phyloP scores from a whole-genome alignment of 2,888 invertebrate genomes.

The Drosophila nr. fundita region DNA sequence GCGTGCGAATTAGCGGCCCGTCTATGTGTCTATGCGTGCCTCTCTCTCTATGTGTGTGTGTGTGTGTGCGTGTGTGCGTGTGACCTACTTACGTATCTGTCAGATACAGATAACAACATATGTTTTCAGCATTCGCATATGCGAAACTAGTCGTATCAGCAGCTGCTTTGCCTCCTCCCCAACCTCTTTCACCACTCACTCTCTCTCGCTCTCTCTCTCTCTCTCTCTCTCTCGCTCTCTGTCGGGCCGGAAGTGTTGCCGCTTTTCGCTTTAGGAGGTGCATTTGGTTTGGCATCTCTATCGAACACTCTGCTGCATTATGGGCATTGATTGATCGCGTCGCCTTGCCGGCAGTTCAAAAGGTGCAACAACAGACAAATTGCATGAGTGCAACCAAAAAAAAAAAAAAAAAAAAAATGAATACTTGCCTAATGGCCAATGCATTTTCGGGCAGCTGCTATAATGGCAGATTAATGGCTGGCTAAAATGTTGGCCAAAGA shows the following conservation, averaged over 20 bases:
- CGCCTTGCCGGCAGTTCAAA: conserved; percentile 50
- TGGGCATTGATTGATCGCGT: conserved; percentile 58
- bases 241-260: conserved; percentile 42
- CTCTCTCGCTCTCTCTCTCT: not conserved
- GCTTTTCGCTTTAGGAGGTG: not conserved
- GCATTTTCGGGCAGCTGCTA: conserved; percentile 38
- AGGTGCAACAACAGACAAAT: conserved; percentile 60
- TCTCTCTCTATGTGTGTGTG: conserved; percentile 18
- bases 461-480: conserved; percentile 29
- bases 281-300: conserved; percentile 36
- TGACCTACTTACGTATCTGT: conserved; percentile 73
- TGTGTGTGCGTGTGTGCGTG: conserved; percentile 31
- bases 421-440: conserved; percentile 23
- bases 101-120: conserved; percentile 72
- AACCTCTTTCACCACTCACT: not conserved
- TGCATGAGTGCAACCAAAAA: conserved; percentile 21
- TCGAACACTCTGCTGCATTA: conserved; percentile 37
- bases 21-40: conserved; percentile 2
- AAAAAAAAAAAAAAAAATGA: not conserved
- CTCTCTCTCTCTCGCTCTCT: conserved; percentile 11
- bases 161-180: conserved; percentile 30
- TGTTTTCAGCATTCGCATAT: conserved; percentile 52
- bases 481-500: conserved; percentile 44
- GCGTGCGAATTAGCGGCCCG: conserved; percentile 53
- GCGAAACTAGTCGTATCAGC: conserved; percentile 43